Evolutionary conservation across 2,797 vertebrate genomes (phyloP).

Genomic region (Odontamblyopus lacepedii): DNA sequence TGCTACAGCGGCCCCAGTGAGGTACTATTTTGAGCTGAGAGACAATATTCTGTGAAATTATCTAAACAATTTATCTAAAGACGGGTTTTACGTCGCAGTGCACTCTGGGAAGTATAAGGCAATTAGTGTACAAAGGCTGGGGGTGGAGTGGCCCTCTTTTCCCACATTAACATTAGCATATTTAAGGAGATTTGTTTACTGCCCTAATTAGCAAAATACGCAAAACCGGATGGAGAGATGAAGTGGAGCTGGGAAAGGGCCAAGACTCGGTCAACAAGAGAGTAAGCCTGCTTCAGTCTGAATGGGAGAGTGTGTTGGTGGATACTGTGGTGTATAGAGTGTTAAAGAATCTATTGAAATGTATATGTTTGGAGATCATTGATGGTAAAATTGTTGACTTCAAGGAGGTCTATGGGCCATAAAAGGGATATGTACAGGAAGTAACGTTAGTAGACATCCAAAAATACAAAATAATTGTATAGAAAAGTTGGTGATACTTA

Average conservation of each 20-base stretch:
- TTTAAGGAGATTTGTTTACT: slow-evolving; percentile 49
- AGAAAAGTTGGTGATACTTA: not conserved
- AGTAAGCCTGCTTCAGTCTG: slow-evolving; percentile 27
- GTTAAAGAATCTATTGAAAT: not conserved
- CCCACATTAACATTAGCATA: slow-evolving; percentile 49
- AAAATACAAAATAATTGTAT: not conserved
- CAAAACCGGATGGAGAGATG: slow-evolving; percentile 34
- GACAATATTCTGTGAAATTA: slow-evolving; percentile 11
- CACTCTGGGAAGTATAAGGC: slow-evolving; percentile 33
- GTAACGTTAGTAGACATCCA: not conserved
- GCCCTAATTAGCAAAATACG: slow-evolving; percentile 45
- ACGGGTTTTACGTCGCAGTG: slow-evolving; percentile 26
- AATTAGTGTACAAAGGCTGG: slow-evolving; percentile 29
- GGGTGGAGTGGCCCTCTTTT: slow-evolving; percentile 11
- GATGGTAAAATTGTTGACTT: not conserved
- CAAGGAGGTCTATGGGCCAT: not conserved
- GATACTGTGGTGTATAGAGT: not conserved
- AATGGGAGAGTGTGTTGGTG: slow-evolving; percentile 3
- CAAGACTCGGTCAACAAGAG: slow-evolving; percentile 22
- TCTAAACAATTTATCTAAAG: slow-evolving; percentile 32
- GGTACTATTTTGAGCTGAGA: slow-evolving; percentile 1
- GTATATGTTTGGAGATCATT: not conserved
- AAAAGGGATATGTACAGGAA: not conserved
- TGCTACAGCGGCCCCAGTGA: slow-evolving; percentile 11
- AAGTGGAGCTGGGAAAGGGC: slow-evolving; percentile 34